Conservation (phyloP, 2,113 vertebrate genomes). For the Xenopus laevis region DNA sequence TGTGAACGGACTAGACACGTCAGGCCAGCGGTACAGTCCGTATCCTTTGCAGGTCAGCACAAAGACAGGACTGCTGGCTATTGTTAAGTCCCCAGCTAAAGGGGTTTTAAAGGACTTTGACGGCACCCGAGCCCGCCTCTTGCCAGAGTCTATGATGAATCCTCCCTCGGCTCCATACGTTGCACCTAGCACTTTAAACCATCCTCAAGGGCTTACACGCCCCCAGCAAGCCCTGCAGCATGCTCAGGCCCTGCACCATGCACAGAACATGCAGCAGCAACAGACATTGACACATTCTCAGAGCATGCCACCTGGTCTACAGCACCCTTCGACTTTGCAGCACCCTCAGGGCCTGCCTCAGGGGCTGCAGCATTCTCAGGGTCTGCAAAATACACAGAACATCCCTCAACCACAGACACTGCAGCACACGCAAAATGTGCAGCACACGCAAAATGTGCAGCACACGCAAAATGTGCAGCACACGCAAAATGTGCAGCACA, state of each 20-base stretch:
- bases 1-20: constrained; percentile 97
- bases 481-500: constrained; percentile 64
- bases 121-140: constrained; percentile 84
- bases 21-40: constrained; percentile 94
- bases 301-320: constrained; percentile 53
- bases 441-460: constrained; percentile 66
- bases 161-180: constrained; percentile 79
- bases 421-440: constrained; percentile 64
- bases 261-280: constrained; percentile 61
- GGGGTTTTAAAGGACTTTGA: constrained; percentile 93
- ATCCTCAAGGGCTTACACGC: constrained; percentile 67
- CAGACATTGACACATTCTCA: constrained; percentile 77
- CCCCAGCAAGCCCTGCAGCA: constrained; percentile 75
- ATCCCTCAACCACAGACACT: constrained; percentile 63
- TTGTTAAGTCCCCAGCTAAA: constrained; percentile 89
- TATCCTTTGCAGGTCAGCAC: constrained; percentile 89
- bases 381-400: constrained; percentile 52
- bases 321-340: constrained; percentile 66
- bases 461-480: constrained; percentile 64
- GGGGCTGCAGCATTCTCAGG: constrained; percentile 66
- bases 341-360: constrained; percentile 65
- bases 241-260: constrained; percentile 78
- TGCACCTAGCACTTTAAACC: constrained; percentile 97
- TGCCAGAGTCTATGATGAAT: constrained; percentile 91
- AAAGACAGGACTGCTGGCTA: constrained; percentile 91